Conservation (phyloP, 2,113 vertebrate genomes). For the Sinocyclocheilus anshuiensis region DNA sequence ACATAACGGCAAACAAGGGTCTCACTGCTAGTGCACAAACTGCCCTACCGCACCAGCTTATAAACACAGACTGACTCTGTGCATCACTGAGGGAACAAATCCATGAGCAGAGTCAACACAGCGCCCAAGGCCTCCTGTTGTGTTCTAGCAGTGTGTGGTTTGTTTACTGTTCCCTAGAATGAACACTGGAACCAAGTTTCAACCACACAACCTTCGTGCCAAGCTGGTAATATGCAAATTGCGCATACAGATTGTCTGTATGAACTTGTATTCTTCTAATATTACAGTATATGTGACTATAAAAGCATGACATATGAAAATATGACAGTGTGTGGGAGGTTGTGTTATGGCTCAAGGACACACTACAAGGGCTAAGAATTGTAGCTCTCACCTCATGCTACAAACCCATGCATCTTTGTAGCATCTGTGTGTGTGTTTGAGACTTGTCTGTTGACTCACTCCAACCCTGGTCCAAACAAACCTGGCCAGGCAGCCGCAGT, state of each 20-base stretch:
- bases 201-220: conserved; percentile 31
- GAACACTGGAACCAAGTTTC: conserved; percentile 40
- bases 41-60: not conserved
- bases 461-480: conserved; percentile 34
- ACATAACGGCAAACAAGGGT: not conserved
- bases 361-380: not conserved
- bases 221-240: conserved; percentile 15
- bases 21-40: conserved; percentile 1
- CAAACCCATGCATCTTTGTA: not conserved
- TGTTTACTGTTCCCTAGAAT: conserved; percentile 40
- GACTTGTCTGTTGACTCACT: conserved; percentile 51
- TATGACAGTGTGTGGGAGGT: not conserved
- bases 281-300: not conserved
- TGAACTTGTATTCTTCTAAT: conserved; percentile 29
- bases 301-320: not conserved
- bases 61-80: conserved; percentile 10
- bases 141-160: conserved; percentile 22
- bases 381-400: not conserved
- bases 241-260: not conserved
- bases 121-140: conserved; percentile 31
- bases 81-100: conserved; percentile 23
- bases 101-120: conserved; percentile 40
- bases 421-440: conserved; percentile 20
- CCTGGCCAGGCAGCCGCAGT: conserved; percentile 1
- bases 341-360: conserved; percentile 6